Conservation (phyloP, 30 jellyfish, hydroid and myxozoan species). For the Turritopsis dohrnii region DNA sequence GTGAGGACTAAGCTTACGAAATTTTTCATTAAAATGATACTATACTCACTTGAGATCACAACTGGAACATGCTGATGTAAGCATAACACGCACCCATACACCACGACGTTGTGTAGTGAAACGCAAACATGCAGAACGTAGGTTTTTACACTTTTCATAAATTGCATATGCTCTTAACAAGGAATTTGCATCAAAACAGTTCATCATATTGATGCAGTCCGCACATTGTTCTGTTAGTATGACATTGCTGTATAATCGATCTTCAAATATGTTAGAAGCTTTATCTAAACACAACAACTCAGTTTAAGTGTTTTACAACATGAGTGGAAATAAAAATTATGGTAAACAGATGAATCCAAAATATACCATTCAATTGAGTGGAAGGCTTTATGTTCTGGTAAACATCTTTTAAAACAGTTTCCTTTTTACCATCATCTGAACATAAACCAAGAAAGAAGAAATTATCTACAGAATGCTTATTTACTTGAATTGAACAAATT, state of each 20-base stretch:
- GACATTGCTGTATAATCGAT: not conserved
- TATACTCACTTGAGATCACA: slow-evolving; percentile 4
- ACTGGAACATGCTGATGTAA: slow-evolving; percentile 18
- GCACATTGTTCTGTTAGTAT: not conserved
- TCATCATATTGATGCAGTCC: slow-evolving; percentile 15
- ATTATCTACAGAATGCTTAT: not conserved
- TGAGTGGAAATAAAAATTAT: no score
- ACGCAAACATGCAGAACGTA: slow-evolving; percentile 1
- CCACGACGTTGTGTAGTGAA: slow-evolving; percentile 5
- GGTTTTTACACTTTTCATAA: slow-evolving; percentile 13
- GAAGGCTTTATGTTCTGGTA: not conserved
- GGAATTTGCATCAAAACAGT: not conserved
- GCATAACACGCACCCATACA: not conserved
- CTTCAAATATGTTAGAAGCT: not conserved
- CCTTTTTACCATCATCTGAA: not conserved
- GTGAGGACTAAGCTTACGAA: no score
- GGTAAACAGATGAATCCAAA: no score
- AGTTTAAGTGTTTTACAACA: not conserved
- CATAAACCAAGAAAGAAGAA: not conserved
- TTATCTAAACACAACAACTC: not conserved
- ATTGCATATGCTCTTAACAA: not conserved
- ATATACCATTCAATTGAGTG: not conserved
- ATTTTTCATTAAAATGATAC: no score
- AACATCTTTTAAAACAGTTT: not conserved
- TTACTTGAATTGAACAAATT: no score